phyloP scores from a whole-genome alignment of 2,888 invertebrate genomes.

The Mythimna ferrago region DNA sequence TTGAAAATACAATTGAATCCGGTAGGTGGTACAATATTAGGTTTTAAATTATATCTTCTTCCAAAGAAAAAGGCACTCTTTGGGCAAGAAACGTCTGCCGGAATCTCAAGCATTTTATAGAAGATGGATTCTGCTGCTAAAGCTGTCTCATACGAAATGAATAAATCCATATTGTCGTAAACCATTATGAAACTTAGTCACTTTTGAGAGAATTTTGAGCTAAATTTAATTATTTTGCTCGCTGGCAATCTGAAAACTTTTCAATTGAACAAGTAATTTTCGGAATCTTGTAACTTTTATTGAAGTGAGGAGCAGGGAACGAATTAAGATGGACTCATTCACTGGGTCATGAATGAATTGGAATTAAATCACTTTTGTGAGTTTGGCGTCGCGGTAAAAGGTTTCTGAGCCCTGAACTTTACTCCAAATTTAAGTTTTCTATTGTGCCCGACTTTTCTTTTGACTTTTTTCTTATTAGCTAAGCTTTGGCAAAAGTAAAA shows the following conservation, averaged over 20 bases:
- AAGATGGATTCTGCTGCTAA: neutral
- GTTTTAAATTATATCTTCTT: no score
- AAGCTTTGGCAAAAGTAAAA: conserved; percentile 11
- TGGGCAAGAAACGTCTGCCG: no score
- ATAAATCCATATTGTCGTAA: conserved; percentile 63
- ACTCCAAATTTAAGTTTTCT: conserved; percentile 59
- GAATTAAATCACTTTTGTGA: conserved; percentile 69
- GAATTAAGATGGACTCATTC: conserved; percentile 68
- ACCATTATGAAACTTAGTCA: conserved; percentile 62
- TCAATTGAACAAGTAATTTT: conserved; percentile 71
- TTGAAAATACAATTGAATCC: no score
- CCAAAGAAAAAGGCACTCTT: no score
- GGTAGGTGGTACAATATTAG: no score
- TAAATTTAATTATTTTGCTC: conserved; percentile 73
- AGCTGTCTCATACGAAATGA: conserved; percentile 44
- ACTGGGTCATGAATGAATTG: conserved; percentile 69
- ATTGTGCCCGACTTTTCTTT: conserved; percentile 52
- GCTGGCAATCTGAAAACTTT: conserved; percentile 71
- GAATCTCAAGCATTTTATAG: no score
- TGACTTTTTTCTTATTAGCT: conserved; percentile 51
- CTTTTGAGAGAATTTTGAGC: conserved; percentile 63
- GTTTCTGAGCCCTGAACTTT: conserved; percentile 63
- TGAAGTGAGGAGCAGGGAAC: conserved; percentile 66
- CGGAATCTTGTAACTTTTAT: conserved; percentile 70
- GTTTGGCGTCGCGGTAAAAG: conserved; percentile 66